A percentile compares a stretch with the other conserved stretches of the same genome.
phyloP scores from a whole-genome alignment of 2,113 vertebrate genomes.

The Spea multiplicata region DNA sequence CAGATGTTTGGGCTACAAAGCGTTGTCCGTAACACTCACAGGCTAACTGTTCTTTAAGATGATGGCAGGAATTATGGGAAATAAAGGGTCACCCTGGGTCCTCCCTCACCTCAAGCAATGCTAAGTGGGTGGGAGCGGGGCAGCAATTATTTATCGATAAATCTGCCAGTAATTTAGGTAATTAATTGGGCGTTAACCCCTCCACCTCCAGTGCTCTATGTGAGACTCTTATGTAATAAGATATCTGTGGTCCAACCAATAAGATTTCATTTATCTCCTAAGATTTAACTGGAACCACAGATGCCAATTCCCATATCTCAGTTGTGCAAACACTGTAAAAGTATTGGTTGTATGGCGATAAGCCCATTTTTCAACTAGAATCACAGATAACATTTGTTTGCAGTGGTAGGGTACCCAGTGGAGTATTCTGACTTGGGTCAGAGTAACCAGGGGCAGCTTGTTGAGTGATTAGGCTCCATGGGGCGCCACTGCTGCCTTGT shows the following conservation, averaged over 20 bases:
- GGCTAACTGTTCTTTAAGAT: neutral
- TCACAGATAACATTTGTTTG: too few species aligned
- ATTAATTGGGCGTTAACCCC: slow-evolving; percentile 36
- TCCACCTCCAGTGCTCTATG: slow-evolving; percentile 17
- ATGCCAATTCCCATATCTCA: neutral
- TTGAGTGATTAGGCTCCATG: too few species aligned
- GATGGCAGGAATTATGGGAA: neutral
- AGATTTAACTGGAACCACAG: neutral
- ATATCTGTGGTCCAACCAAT: neutral
- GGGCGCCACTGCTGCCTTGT: too few species aligned
- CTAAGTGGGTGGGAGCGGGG: neutral
- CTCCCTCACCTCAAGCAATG: slow-evolving; percentile 26
- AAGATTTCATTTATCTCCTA: neutral
- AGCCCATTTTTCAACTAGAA: too few species aligned
- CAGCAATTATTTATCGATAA: slow-evolving; percentile 37
- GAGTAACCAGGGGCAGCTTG: too few species aligned
- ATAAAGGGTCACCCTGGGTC: neutral
- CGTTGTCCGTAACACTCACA: too few species aligned
- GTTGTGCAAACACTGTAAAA: too few species aligned
- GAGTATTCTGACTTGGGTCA: too few species aligned
- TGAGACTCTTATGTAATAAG: slow-evolving; percentile 16
- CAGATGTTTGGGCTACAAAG: too few species aligned
- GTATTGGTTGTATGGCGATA: too few species aligned
- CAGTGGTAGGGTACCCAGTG: too few species aligned
- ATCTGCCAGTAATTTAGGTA: slow-evolving; percentile 22